A percentile compares a stretch with the other conserved stretches of the same genome.
Conservation (phyloP, 2,113 vertebrate species). For the Alouatta palliata region DNA sequence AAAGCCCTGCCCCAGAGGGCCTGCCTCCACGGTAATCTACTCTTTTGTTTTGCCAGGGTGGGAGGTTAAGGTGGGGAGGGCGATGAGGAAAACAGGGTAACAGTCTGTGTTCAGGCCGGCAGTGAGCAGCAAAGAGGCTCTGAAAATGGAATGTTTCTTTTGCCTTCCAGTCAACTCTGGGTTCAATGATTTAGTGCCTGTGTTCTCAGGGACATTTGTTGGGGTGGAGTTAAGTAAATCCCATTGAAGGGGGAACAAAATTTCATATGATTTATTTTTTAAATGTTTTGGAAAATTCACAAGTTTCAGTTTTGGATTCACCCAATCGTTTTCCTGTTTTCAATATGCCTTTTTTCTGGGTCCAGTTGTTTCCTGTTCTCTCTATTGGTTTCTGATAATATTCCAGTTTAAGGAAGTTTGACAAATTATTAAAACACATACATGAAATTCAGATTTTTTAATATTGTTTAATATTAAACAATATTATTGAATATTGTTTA, state of each 20-base stretch:
- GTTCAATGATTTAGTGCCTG: not conserved
- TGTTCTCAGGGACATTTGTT: not conserved
- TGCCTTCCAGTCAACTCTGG: not conserved
- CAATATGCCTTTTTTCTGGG: not conserved
- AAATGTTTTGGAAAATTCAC: conserved; percentile 64
- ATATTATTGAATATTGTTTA: not conserved
- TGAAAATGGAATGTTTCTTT: not conserved
- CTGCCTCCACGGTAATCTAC: not conserved
- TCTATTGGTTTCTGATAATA: conserved; percentile 41
- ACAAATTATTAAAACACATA: conserved; percentile 16
- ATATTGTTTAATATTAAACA: conserved; percentile 13
- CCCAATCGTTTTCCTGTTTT: conserved; percentile 42
- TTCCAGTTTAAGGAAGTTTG: conserved; percentile 53
- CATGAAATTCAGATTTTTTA: conserved; percentile 54
- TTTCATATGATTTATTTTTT: conserved; percentile 53
- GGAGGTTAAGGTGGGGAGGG: not conserved
- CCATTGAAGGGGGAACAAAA: not conserved
- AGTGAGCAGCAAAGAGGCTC: not conserved
- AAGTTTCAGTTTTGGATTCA: conserved; percentile 49
- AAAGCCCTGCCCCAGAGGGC: not conserved
- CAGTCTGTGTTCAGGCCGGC: not conserved
- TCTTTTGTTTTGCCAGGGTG: not conserved
- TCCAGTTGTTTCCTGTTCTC: conserved; percentile 47
- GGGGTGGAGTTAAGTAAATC: conserved; percentile 20
- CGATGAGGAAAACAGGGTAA: not conserved